Evolutionary conservation across 2,113 vertebrate species (phyloP).

Genomic region (Ictalurus furcatus): DNA sequence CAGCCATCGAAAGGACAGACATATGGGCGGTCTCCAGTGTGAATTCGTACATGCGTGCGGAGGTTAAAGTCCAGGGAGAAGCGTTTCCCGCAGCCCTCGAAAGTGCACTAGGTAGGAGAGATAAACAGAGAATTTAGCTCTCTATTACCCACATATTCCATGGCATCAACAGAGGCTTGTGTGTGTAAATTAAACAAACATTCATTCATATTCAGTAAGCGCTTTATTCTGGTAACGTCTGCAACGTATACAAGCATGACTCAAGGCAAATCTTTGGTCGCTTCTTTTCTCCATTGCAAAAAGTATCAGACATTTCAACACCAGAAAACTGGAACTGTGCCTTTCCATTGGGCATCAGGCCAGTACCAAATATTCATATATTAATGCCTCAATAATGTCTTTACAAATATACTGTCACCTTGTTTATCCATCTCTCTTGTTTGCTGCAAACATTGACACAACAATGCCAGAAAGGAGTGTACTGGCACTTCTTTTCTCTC

Average conservation of each 20-base stretch:
- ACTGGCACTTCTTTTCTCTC: not conserved
- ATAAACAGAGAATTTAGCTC: not conserved
- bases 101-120: conserved; percentile 82
- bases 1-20: conserved; percentile 98
- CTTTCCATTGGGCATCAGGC: not conserved
- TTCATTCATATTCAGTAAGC: not conserved
- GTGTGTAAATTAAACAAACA: not conserved
- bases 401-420: not conserved
- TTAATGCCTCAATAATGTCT: not conserved
- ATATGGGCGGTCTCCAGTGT: conserved; percentile 97
- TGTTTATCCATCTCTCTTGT: not conserved
- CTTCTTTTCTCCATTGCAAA: not conserved
- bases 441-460: not conserved
- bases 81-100: conserved; percentile 97
- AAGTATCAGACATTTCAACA: no score
- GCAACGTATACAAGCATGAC: not conserved
- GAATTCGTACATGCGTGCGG: conserved; percentile 97
- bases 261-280: not conserved
- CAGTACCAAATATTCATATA: not conserved
- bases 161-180: not conserved
- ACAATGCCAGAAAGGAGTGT: not conserved
- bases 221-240: not conserved
- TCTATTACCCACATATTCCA: not conserved
- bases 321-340: not conserved
- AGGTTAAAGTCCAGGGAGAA: conserved; percentile 99